Evolutionary conservation across 2,797 vertebrate species (phyloP).

Genomic region (Gobio occitaniae): DNA sequence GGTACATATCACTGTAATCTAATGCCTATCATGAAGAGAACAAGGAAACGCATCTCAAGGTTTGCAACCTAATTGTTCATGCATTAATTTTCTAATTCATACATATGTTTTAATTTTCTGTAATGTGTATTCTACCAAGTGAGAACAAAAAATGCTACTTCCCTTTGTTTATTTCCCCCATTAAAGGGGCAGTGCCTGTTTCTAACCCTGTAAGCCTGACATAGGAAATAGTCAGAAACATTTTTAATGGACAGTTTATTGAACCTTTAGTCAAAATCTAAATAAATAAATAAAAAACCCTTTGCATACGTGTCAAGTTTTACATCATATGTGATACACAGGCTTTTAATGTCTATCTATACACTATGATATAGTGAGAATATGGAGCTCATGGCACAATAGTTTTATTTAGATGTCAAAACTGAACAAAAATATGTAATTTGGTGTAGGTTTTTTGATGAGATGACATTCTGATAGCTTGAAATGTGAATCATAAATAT

Average conservation of each 20-base stretch:
- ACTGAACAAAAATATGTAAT: background rate
- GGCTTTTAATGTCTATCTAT: background rate
- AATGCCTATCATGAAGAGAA: background rate
- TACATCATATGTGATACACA: background rate
- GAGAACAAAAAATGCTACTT: conserved; percentile 69
- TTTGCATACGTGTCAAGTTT: background rate
- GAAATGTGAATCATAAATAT: background rate
- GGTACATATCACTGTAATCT: background rate
- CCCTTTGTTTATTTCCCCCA: conserved; percentile 68
- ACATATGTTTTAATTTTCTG: background rate
- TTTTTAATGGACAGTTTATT: background rate
- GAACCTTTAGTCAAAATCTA: background rate
- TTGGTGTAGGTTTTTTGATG: background rate
- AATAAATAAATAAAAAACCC: background rate
- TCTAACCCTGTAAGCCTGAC: background rate
- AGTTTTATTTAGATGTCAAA: background rate
- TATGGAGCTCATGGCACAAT: background rate
- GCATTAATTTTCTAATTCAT: background rate
- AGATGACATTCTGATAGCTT: background rate
- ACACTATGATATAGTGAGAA: background rate
- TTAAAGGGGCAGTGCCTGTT: conserved; percentile 70
- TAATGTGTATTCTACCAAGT: conserved; percentile 67
- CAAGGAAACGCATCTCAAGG: background rate
- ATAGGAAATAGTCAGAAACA: background rate
- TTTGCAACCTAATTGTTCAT: background rate